These are phyloP conservation scores for Stratiomys singularior DNA, from an alignment of 2,888 invertebrate species.

Conservation along the genomic window DNA sequence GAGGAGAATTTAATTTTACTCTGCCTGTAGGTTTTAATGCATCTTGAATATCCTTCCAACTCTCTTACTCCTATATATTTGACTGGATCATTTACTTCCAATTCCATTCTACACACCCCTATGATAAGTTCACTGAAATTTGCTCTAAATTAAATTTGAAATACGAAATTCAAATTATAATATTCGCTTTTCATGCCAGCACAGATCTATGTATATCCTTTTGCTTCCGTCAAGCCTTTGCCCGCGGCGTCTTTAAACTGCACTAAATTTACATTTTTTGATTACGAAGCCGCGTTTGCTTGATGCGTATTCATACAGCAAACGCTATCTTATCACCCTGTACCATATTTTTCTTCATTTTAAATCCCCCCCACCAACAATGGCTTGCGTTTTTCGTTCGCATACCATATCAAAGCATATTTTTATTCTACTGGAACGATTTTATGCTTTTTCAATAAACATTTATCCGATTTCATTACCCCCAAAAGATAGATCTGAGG, in stretches of 20 bases:
- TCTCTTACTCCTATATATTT: no score
- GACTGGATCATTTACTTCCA: not conserved
- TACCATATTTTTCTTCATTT: slow-evolving; percentile 23
- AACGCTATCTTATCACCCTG: slow-evolving; percentile 33
- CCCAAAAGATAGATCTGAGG: slow-evolving; percentile 42
- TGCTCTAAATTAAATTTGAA: slow-evolving; percentile 4
- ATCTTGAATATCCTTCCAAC: no score
- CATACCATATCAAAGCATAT: slow-evolving; percentile 65
- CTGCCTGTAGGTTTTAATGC: no score
- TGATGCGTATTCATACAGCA: slow-evolving; percentile 7
- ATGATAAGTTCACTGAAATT: not conserved
- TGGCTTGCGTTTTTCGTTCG: slow-evolving; percentile 9
- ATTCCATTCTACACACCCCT: not conserved
- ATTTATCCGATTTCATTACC: slow-evolving; percentile 63
- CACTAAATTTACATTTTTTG: slow-evolving; percentile 42
- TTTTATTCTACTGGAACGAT: slow-evolving; percentile 67
- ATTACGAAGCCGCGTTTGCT: not conserved
- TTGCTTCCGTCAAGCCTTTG: not conserved
- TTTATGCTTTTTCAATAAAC: slow-evolving; percentile 67
- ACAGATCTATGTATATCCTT: not conserved
- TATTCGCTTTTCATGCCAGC: not conserved
- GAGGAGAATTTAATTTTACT: no score
- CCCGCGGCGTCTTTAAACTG: slow-evolving; percentile 31
- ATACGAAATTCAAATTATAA: not conserved
- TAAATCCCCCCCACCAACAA: slow-evolving; percentile 22